Base-by-base conservation (phyloP, 2,113 vertebrate genomes). In the Psophia crepitans region DNA sequence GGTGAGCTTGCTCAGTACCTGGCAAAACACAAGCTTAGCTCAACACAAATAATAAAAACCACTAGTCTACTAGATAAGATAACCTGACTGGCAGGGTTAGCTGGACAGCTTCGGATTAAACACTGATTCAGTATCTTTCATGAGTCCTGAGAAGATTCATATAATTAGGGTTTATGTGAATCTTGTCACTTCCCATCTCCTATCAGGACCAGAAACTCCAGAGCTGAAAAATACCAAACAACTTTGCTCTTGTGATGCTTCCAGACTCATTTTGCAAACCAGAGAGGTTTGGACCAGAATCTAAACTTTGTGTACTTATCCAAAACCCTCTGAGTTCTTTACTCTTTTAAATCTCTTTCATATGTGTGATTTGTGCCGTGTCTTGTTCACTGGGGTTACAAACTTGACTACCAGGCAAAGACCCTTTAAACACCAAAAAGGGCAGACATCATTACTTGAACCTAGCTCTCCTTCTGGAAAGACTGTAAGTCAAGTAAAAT, bases 251-350 rank as follows among this genome's bases (percentile, higher is more conserved):
- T 89, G 74, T 85, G 87, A 96, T 79, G 77, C 35, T 95, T 97
- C 86, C 94, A 95, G 88, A 76, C 53, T 93, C 77, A 91, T 95
- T 97, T 95, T 94, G 87, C 61, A 96, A 97, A 97, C 94, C 95
- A 97, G 93, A 95, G 94, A 95, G 90, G 86, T 93, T 95, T 97
- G 96, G 94, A 97, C 73, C 60, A 95, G 70, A 89, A 96, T 92
- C 89, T 84, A 91, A 91, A 95, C 77, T 87, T 75, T 65, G 90
- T 92, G 86, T 71, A 92, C 84, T 94, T 96, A 91, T 93, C 91
- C 96, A 68, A 92, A 95, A 80, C 79, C 83, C 77, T 95, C 81
- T 89, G 95, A 91, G 81, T 54, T 92, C 66, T 97, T 87, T 95
- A 87, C 77, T 93, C 74, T 91, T 84, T 87, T 77, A 97, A 95